phyloP scores from a whole-genome alignment of 2,113 vertebrate species.

The rabbit (Oryctolagus cuniculus) region mOryCun1.1 NC_091439.1:20348501-20349000 shows the following conservation, averaged over 20 bases:
- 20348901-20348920: slow-evolving; percentile 60
- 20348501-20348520: not conserved
- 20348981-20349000: slow-evolving; percentile 59
- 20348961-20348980: slow-evolving; percentile 78
- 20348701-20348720: not conserved
- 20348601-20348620: not conserved
- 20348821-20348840: slow-evolving; percentile 33
- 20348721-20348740: not conserved
- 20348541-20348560: not conserved
- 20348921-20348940: slow-evolving; percentile 61
- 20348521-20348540: not conserved
- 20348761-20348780: not conserved
- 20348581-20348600: slow-evolving; percentile 28
- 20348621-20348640: not conserved
- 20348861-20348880: slow-evolving; percentile 65
- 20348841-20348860: slow-evolving; percentile 53
- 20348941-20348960: slow-evolving; percentile 62
- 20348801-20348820: not conserved
- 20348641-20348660: not conserved
- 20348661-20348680: not conserved
- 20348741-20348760: not conserved
- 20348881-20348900: slow-evolving; percentile 38
- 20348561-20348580: not conserved
- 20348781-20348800: not conserved
- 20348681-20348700: slow-evolving; percentile 1